phyloP scores from a whole-genome alignment of 2,113 vertebrate genomes.

The Neofelis nebulosa region DNA sequence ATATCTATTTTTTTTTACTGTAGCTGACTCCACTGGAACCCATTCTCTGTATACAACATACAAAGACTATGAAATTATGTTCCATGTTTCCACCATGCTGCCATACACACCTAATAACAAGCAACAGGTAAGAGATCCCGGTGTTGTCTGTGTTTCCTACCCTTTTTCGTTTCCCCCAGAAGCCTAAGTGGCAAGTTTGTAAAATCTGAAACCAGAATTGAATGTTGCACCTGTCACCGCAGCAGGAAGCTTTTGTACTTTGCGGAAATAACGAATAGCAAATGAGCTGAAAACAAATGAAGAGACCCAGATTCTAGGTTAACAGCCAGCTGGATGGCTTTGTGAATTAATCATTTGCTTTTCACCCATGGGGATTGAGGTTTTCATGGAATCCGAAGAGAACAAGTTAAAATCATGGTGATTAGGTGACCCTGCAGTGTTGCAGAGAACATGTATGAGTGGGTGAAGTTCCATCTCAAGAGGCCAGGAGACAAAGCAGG shows the following conservation, averaged over 20 bases:
- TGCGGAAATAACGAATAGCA: constrained; percentile 52
- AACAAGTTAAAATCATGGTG: constrained; percentile 68
- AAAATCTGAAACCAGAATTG: constrained; percentile 54
- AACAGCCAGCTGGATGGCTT: constrained; percentile 63
- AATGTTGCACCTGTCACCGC: constrained; percentile 61
- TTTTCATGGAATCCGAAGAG: constrained; percentile 63
- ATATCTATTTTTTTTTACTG: constrained; percentile 51
- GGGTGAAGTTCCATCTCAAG: constrained; percentile 28
- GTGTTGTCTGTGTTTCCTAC: neutral
- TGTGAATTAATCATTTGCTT: constrained; percentile 70
- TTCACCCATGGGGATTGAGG: constrained; percentile 21
- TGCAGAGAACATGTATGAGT: neutral
- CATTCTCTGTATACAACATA: constrained; percentile 96
- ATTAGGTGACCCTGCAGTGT: constrained; percentile 58
- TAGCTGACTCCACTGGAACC: constrained; percentile 97
- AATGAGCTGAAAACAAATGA: constrained; percentile 63
- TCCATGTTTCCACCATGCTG: constrained; percentile 96
- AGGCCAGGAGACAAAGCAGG: neutral
- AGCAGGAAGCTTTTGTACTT: constrained; percentile 58
- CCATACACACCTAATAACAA: constrained; percentile 98
- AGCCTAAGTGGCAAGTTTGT: constrained; percentile 28
- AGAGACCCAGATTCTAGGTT: constrained; percentile 61
- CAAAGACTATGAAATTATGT: constrained; percentile 99
- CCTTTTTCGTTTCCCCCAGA: neutral
- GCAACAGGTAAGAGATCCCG: constrained; percentile 90